Conservation (phyloP, 2,797 vertebrate species). For the Tarsius wallacei region DNA sequence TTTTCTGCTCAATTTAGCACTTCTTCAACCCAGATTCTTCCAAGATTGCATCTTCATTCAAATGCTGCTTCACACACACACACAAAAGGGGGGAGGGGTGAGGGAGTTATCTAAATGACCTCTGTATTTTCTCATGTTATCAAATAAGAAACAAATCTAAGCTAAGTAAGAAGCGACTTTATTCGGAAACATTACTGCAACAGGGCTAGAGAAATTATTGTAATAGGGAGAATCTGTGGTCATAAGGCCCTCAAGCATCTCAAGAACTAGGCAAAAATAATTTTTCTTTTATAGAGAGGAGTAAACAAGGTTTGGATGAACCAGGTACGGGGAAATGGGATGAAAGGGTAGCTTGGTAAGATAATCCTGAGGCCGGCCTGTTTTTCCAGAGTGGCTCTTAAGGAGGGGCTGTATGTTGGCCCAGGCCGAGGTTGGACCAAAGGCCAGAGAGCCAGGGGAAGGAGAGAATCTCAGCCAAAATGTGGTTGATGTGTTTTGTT, state of each 20-base stretch:
- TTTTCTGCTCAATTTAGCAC: background rate
- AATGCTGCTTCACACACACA: background rate
- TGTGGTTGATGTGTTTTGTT: background rate
- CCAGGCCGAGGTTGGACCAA: background rate
- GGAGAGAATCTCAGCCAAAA: background rate
- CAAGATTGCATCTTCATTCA: background rate
- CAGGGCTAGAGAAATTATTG: background rate
- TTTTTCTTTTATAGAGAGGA: background rate
- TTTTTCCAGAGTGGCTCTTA: background rate
- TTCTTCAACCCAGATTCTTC: background rate
- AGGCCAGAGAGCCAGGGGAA: background rate
- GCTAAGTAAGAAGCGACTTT: background rate
- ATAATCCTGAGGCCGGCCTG: background rate
- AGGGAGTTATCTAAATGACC: background rate
- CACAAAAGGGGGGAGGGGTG: background rate
- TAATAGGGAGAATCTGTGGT: background rate
- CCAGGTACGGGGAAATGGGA: background rate
- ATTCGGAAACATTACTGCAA: background rate
- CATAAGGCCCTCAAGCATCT: background rate
- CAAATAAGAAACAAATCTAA: background rate
- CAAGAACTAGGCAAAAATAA: background rate
- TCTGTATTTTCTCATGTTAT: background rate
- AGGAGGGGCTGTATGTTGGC: background rate
- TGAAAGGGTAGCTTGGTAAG: background rate
- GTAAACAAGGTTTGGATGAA: background rate